Evolutionary conservation across 2,888 invertebrate species (phyloP).

Genomic region (Oligia latruncula): DNA sequence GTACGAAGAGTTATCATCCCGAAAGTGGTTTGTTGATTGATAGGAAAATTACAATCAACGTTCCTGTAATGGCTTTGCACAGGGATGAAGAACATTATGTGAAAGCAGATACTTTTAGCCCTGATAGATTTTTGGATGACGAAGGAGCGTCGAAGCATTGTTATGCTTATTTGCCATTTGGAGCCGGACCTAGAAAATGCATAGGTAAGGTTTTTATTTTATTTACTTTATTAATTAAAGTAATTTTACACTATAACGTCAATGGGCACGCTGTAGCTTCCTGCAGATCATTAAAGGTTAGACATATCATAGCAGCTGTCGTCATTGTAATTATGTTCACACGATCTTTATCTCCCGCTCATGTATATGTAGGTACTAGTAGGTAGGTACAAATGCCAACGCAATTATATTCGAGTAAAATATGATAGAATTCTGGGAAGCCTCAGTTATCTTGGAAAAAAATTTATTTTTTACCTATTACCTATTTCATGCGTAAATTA

Average conservation of each 20-base stretch:
- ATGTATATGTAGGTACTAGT: neutral
- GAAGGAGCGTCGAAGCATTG: conserved; percentile 72
- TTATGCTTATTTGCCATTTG: conserved; percentile 83
- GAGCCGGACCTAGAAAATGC: conserved; percentile 86
- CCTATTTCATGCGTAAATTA: conserved; percentile 12
- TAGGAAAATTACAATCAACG: conserved; percentile 80
- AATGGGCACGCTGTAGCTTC: neutral
- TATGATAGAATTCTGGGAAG: conserved; percentile 12
- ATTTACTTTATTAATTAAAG: neutral
- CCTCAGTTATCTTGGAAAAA: neutral
- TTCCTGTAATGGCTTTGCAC: conserved; percentile 84
- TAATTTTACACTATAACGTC: neutral
- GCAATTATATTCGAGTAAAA: neutral
- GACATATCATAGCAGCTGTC: neutral
- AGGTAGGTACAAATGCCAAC: neutral
- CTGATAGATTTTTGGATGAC: conserved; percentile 81
- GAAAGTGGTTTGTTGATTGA: conserved; percentile 81
- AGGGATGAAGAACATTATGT: conserved; percentile 79
- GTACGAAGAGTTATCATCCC: conserved; percentile 81
- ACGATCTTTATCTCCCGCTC: conserved; percentile 33
- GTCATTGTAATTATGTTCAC: conserved; percentile 27
- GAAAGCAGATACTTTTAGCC: conserved; percentile 79
- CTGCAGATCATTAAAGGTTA: neutral
- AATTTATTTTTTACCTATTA: neutral
- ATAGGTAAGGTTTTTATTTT: conserved; percentile 77